Evolutionary conservation across 2,113 vertebrate genomes (phyloP).

Genomic region (Porphyrio hochstetteri): DNA sequence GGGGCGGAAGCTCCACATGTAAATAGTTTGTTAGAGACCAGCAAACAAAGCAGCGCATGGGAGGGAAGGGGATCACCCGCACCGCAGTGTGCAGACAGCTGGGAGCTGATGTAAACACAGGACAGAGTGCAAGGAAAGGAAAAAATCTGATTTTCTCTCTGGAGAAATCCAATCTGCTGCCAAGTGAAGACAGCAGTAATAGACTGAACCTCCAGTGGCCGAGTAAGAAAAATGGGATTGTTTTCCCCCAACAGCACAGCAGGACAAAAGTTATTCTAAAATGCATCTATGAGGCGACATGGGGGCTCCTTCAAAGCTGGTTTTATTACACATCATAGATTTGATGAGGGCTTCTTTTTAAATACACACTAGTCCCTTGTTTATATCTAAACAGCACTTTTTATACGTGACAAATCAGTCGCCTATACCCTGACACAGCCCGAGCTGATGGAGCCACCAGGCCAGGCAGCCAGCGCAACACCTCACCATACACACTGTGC

Average conservation of each 20-base stretch:
- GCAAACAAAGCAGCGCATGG: not conserved
- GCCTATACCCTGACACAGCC: rapidly evolving
- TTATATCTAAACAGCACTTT: not conserved
- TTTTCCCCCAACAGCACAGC: not conserved
- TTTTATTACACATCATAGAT: not conserved
- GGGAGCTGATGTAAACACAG: not conserved
- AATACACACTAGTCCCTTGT: not conserved
- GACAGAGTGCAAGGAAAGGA: constrained; percentile 3
- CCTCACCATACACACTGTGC: not conserved
- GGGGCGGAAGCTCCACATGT: not conserved
- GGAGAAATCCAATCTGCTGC: constrained; percentile 42
- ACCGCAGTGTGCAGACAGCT: not conserved
- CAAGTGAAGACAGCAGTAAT: constrained; percentile 12
- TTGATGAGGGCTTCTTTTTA: not conserved
- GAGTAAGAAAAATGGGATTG: not conserved
- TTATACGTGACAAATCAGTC: not conserved
- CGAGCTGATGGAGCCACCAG: rapidly evolving
- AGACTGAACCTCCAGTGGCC: not conserved
- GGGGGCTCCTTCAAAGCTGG: not conserved
- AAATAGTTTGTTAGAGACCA: constrained; percentile 13
- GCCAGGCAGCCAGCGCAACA: not conserved
- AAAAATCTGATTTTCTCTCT: constrained; percentile 42
- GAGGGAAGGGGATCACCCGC: not conserved
- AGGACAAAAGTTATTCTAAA: not conserved
- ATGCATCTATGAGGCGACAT: not conserved